A percentile compares a stretch with the other conserved stretches of the same genome.
Conservation (phyloP, 2,797 vertebrate genomes). For the Macroramphosus scolopax region DNA sequence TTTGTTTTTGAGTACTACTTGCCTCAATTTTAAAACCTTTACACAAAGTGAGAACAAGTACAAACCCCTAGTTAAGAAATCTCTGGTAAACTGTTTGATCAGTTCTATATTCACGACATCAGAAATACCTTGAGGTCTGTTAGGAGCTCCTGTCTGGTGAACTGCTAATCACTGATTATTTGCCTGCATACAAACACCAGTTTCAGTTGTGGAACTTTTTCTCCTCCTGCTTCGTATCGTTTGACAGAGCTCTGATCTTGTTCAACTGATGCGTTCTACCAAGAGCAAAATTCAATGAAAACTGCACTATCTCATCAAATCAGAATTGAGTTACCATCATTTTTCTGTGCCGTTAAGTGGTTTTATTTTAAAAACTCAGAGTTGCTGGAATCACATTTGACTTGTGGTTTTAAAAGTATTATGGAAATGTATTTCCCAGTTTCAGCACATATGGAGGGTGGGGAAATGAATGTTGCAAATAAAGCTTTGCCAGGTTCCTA, state of each 20-base stretch:
- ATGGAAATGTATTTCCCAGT: constrained; percentile 71
- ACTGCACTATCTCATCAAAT: constrained; percentile 75
- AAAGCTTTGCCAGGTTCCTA: constrained; percentile 74
- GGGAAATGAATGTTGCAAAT: constrained; percentile 75
- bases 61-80: constrained; percentile 26
- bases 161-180: constrained; percentile 30
- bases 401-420: constrained; percentile 73
- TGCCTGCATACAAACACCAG: constrained; percentile 29
- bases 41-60: constrained; percentile 5
- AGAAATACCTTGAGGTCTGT: no score
- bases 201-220: constrained; percentile 25
- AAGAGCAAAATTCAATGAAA: constrained; percentile 68
- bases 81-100: no score
- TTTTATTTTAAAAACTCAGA: constrained; percentile 61
- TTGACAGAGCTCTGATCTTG: constrained; percentile 75
- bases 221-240: constrained; percentile 38
- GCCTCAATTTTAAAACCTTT: constrained; percentile 14
- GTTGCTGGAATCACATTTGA: constrained; percentile 66
- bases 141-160: no score
- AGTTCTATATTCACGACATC: no score
- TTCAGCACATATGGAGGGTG: constrained; percentile 72
- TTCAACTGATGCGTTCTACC: constrained; percentile 68
- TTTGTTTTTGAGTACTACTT: constrained; percentile 26
- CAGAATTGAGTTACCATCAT: constrained; percentile 47
- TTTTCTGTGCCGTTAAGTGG: constrained; percentile 44